Base-by-base conservation (phyloP, 2,797 vertebrate genomes). In the Anguilla marmorata region DNA sequence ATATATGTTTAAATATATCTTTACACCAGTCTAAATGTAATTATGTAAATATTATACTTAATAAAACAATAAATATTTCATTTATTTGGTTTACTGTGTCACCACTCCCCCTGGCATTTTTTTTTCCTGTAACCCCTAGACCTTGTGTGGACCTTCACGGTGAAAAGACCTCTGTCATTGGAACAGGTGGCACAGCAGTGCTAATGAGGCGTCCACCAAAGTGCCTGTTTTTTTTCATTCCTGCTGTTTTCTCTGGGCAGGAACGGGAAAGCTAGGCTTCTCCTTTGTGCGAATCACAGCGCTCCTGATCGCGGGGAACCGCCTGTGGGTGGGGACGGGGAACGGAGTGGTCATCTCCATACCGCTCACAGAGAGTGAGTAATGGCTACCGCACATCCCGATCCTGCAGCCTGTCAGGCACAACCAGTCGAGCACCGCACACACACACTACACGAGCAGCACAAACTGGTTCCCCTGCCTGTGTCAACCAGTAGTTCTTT, bases 271-370 rank as follows among this genome's bases (percentile, higher is more conserved):
- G 92, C 94, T 99, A 93, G 98, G 98, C 87, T 99, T 99, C 96
- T 99, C 98, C 0, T 99, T 99, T 1, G 98, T 99, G 88, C 94
- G 98, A 88, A 99, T 99, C 93, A 99, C 98, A 2, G 98, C 98
- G 2, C 96, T 99, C 86, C 97, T 99, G 86, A 99, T 99, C 0
- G 98, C 97, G 41, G 98, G 98, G 91, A 99, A 98, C 90, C 97
- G 98, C n/a, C 96, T 99, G 72, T 99, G 98, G 98, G 98, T 99
- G 1, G 98, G 98, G 89, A 99, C 98, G 0, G 98, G 98, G 89
- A 99, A 99, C 0, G 98, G 98, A 0, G 98, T 99, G 0, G 97
- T 99, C 95, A 99, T 99, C 96, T 99, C 98, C 90, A 99, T 99
- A 94, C 98, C 98, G 0, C 92, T 99, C 90, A 99, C 98, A 8